Conservation (phyloP, 2,888 invertebrate species). For the Lacanobia wlatinum region DNA sequence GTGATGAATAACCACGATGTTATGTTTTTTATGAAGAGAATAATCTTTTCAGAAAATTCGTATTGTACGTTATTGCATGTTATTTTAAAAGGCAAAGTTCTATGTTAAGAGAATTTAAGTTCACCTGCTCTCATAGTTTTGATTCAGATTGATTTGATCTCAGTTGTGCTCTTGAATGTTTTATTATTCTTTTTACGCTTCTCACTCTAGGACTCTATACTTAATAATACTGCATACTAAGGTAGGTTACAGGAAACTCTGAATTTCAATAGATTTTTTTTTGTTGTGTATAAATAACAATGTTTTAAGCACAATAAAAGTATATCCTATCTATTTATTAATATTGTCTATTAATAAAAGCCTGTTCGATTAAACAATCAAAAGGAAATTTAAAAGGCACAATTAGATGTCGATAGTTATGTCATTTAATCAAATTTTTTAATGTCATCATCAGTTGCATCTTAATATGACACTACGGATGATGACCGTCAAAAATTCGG, state of each 20-base stretch:
- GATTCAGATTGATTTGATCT: not conserved
- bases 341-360: not conserved
- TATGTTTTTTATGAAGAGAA: not conserved
- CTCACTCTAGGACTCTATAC: not conserved
- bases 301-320: too few relatives aligned
- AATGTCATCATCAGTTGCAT: not conserved
- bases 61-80: not conserved
- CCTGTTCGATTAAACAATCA: not conserved
- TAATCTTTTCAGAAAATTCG: not conserved
- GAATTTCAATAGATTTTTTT: too few relatives aligned
- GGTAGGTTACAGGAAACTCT: not conserved
- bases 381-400: too few relatives aligned
- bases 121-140: not conserved
- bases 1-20: too few relatives aligned
- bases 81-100: not conserved
- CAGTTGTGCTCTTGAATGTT: not conserved
- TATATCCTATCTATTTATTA: too few relatives aligned
- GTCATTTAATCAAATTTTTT: not conserved
- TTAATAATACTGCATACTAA: not conserved
- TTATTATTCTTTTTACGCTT: slow-evolving; percentile 16
- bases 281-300: too few relatives aligned
- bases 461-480: too few relatives aligned
- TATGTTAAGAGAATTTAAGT: slow-evolving; percentile 1
- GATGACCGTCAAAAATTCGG: too few relatives aligned
- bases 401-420: too few relatives aligned